Evolutionary conservation across 1,140 invertebrate genomes (phyloP).

Genomic region (Coptotermes formosanus): DNA sequence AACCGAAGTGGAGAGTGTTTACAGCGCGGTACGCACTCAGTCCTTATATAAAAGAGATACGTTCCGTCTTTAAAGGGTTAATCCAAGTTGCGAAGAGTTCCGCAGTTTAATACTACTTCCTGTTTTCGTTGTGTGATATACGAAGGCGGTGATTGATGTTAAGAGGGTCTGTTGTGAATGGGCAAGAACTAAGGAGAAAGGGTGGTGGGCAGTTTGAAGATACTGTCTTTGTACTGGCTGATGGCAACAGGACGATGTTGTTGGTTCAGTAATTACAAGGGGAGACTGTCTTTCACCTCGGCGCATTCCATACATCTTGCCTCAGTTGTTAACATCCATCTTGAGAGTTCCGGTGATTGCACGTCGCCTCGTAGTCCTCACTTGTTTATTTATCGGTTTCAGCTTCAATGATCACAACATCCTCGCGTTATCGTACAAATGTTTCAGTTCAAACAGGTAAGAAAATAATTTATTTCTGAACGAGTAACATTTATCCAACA

Average conservation of each 20-base stretch:
- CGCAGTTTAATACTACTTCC: no score
- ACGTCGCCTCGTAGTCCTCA: neutral
- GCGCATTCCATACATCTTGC: neutral
- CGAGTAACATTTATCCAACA: neutral
- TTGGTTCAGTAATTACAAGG: neutral
- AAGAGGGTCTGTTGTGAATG: no score
- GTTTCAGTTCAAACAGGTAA: neutral
- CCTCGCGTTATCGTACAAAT: neutral
- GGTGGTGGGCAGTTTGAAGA: neutral
- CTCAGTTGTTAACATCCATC: neutral
- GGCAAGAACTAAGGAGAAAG: neutral
- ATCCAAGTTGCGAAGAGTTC: no score
- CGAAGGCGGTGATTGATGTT: neutral
- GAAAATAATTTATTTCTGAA: neutral
- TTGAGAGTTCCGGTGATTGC: neutral
- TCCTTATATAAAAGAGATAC: no score
- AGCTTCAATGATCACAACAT: neutral
- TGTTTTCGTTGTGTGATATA: neutral
- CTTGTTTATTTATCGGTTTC: conserved; percentile 16
- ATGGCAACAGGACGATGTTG: neutral
- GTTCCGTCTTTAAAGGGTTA: no score
- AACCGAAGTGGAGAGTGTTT: no score
- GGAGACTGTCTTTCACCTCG: neutral
- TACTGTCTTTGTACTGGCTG: neutral
- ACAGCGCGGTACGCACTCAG: no score